phyloP scores from a whole-genome alignment of 2,113 vertebrate species.

The Xenus cinereus region DNA sequence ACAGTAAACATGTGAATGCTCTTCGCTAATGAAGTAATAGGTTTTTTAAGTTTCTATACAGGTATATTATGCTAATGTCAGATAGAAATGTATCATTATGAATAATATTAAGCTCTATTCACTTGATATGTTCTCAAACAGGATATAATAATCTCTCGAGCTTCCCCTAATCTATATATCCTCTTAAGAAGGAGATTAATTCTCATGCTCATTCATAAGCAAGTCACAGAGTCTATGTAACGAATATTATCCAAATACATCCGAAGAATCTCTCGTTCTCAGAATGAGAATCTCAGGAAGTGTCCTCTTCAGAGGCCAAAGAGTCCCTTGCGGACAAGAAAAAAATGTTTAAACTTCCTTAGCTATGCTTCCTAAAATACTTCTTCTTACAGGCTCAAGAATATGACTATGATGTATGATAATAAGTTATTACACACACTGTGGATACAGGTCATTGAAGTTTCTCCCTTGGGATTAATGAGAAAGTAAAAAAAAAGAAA shows the following conservation, averaged over 20 bases:
- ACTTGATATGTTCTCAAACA: neutral
- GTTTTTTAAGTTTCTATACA: neutral
- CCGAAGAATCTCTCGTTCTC: neutral
- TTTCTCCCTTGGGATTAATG: neutral
- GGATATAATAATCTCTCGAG: constrained; percentile 24
- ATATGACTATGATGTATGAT: neutral
- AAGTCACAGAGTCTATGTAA: neutral
- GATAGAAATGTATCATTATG: neutral
- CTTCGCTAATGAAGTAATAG: neutral
- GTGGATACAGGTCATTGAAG: neutral
- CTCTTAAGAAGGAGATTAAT: constrained; percentile 46
- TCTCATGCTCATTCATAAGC: constrained; percentile 29
- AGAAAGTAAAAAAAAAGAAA: neutral
- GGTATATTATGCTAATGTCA: constrained; percentile 13
- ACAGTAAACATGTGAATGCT: neutral
- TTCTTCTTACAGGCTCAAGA: neutral
- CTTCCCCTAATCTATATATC: constrained; percentile 30
- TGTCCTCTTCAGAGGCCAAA: neutral
- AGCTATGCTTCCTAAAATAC: constrained; percentile 13
- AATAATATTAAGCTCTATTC: constrained; percentile 27
- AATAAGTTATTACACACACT: constrained; percentile 3
- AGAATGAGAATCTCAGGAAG: neutral
- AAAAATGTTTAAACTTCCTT: neutral
- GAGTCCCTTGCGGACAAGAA: neutral
- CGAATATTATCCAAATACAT: neutral